A percentile compares a stretch with the other conserved stretches of the same genome.
These are phyloP conservation scores for Telmatochromis brachygnathus DNA, from an alignment of 2,113 vertebrate species.

Conservation along the genomic window DNA sequence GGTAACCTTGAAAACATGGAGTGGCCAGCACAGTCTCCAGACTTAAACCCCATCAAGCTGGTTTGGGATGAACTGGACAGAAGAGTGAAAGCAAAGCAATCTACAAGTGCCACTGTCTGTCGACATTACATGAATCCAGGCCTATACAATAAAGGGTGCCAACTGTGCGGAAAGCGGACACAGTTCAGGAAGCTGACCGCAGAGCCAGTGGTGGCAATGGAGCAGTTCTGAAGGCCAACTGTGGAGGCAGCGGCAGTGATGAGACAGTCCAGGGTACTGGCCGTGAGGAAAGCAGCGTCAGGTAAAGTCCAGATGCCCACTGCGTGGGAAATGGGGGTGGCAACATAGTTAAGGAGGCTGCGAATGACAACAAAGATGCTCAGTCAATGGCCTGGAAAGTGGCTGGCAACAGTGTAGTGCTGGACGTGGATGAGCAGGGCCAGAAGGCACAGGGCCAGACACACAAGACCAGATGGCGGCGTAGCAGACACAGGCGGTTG, in stretches of 20 bases:
- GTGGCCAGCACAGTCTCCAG: not conserved
- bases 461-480: not conserved
- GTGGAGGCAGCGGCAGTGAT: not conserved
- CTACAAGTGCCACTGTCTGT: not conserved
- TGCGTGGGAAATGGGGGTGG: not conserved
- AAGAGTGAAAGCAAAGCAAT: not conserved
- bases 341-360: not conserved
- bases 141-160: not conserved
- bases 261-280: not conserved
- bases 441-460: not conserved
- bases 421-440: not conserved
- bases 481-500: not conserved
- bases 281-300: not conserved
- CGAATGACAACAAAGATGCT: not conserved
- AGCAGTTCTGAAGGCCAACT: not conserved
- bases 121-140: not conserved
- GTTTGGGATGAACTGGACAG: not conserved
- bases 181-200: not conserved
- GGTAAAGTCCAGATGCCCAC: not conserved
- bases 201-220: not conserved
- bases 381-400: not conserved
- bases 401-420: not conserved
- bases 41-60: not conserved
- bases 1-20: not conserved
- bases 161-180: not conserved